Base-by-base conservation (phyloP, 2,797 vertebrate genomes). In the Notolepis coatsorum region DNA sequence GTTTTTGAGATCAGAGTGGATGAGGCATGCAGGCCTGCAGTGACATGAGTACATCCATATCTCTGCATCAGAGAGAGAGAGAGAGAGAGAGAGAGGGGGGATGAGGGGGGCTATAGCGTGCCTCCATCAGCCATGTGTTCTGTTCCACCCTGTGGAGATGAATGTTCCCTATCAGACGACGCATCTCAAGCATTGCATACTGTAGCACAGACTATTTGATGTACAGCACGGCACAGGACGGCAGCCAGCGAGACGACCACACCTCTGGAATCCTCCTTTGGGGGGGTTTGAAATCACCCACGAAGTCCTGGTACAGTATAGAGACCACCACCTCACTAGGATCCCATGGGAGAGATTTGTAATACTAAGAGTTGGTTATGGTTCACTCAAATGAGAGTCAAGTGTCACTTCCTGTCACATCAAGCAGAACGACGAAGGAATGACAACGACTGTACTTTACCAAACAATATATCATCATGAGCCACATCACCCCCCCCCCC, bases 61-160 rank as follows among this genome's bases (percentile, higher is more conserved):
- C 85, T 47, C 75, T 46, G 41, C 71, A 85, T 89, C 60, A 56
- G 13, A 52, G 48, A 24, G 27, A 42, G 62, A 74, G 66, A 85
- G 80, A 87, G 82, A 87, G 74, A 85, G 80, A 87, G 82, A 87
- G 74, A 56, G 13, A 52, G 48, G 18, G 27, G 42, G 62, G 75
- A 65, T 84, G 80, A 87, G 82, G 86, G 74, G 72, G 79, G 79
- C 75, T 92, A 35, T 35, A 88, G 87, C 89, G 89, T 92, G 91
- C 90, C 80, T 90, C 68, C 85, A 83, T 90, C 72, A n/a, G 65
- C 80, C 64, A 82, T 87, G 77, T 84, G 78, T 88, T 80, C 77
- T 82, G 90, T 92, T 92, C 88, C 88, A 84, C 85, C 74, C 69
- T 66, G 65, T 90, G 82, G 73, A 81, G 46, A 80, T 91, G 87